Evolutionary conservation across 2,113 vertebrate species (phyloP).

Genomic region (Notiomystis cincta): DNA sequence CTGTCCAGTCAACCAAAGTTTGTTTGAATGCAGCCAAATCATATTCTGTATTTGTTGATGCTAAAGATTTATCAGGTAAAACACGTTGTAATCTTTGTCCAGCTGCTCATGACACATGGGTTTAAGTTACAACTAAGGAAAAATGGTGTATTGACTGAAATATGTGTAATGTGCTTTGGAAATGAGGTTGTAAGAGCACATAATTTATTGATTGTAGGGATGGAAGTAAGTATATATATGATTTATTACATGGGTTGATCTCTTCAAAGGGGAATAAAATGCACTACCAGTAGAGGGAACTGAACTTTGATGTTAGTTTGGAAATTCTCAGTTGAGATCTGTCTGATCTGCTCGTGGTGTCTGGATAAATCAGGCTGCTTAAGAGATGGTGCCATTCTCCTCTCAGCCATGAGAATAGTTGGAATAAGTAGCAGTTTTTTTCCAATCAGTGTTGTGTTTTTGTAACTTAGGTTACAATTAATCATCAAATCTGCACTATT

Average conservation of each 20-base stretch:
- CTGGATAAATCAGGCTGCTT: not conserved
- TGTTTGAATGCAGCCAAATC: conserved; percentile 64
- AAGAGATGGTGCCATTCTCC: not conserved
- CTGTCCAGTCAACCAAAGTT: conserved; percentile 72
- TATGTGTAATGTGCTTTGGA: conserved; percentile 46
- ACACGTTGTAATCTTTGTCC: conserved; percentile 52
- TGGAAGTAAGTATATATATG: conserved; percentile 60
- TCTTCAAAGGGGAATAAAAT: conserved; percentile 38
- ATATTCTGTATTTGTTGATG: conserved; percentile 30
- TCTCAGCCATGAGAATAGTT: not conserved
- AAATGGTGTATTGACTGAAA: conserved; percentile 45
- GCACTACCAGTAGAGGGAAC: conserved; percentile 47
- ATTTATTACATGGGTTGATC: conserved; percentile 52
- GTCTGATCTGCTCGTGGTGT: not conserved
- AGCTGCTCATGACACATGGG: conserved; percentile 56
- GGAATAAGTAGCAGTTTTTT: not conserved
- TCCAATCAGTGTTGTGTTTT: conserved; percentile 10
- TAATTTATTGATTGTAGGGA: conserved; percentile 61
- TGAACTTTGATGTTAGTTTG: conserved; percentile 17
- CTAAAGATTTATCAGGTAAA: conserved; percentile 66
- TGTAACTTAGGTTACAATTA: conserved; percentile 6
- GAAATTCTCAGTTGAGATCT: not conserved
- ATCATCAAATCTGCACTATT: conserved; percentile 28
- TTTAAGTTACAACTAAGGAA: conserved; percentile 50
- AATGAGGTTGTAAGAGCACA: conserved; percentile 48